Base-by-base conservation (phyloP, 2,797 vertebrate species). In the Gephyroberyx darwinii region DNA sequence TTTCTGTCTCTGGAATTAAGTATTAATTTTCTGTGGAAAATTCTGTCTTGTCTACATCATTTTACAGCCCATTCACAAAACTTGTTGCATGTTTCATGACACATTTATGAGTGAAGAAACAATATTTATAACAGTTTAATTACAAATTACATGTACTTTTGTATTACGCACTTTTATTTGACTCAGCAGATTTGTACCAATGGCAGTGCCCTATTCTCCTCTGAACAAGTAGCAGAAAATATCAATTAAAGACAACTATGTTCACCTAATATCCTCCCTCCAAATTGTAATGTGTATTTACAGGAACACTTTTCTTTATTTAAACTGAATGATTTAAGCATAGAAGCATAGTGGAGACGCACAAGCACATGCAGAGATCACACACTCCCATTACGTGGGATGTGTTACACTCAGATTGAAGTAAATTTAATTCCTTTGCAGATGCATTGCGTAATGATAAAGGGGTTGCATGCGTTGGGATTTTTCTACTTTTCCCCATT, bases 401-500 rank as follows among this genome's bases (percentile, higher is more conserved):
- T 26, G 77, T 70, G 70, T 69, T 78, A 62, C 62, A 71, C 72
- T 82, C 45, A 56, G 71, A 62, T 43, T 4, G 14, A 45, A 70
- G 67, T 51, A 63, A 1, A 30, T 69, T 59, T 62, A 58, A 50
- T 67, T 69, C 56, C 69, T 39, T 54, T 20, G 10, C 77, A 71
- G 70, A 86, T 79, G 81, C 80, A 75, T 81, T 81, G 69, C 2
- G 30, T 81, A 78, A 82, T 71, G 77, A 81, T 75, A 83, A 83
- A 70, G 19, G 60, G 59, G 71, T 84, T 78, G 82, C 75, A 71
- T 62, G 74, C 69, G 72, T 54, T 45, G 65, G 65, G 50, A 80
- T 73, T 60, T 80, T 82, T 80, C 75, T 68, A 86, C 85, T 83
- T 88, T 87, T 83, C 53, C 75, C 22, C 22, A 68, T 81, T 85